Conservation (phyloP, 2,113 vertebrate genomes). For the Nestor notabilis region DNA sequence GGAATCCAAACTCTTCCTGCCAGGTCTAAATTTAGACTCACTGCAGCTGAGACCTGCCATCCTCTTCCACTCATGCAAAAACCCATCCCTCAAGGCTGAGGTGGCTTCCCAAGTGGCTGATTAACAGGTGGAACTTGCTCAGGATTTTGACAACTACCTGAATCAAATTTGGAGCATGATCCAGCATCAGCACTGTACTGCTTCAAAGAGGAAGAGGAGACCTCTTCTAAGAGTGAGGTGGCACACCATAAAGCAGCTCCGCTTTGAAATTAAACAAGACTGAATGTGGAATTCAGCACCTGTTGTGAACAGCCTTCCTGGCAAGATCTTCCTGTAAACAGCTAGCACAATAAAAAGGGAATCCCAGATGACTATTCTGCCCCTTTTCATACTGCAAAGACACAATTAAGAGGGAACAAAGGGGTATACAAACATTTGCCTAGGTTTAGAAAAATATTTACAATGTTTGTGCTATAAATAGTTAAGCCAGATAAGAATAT, state of each 20-base stretch:
- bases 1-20: background rate
- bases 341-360: background rate
- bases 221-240: background rate
- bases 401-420: background rate
- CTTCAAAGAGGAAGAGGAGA: background rate
- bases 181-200: background rate
- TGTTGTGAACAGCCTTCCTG: background rate
- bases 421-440: background rate
- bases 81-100: background rate
- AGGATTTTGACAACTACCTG: background rate
- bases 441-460: constrained; percentile 54
- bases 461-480: background rate
- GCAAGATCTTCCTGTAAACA: constrained; percentile 8
- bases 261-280: background rate
- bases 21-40: background rate
- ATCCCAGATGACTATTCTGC: constrained; percentile 1
- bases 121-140: background rate
- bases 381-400: background rate
- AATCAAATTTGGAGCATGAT: background rate
- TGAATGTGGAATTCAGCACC: constrained; percentile 39
- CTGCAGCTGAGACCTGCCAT: background rate
- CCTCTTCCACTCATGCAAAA: background rate
- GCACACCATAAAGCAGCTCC: background rate
- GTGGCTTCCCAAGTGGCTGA: background rate
- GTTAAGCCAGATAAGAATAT: background rate